phyloP scores from a whole-genome alignment of 2,113 vertebrate genomes.

The Sarotherodon lohbergeri region DNA sequence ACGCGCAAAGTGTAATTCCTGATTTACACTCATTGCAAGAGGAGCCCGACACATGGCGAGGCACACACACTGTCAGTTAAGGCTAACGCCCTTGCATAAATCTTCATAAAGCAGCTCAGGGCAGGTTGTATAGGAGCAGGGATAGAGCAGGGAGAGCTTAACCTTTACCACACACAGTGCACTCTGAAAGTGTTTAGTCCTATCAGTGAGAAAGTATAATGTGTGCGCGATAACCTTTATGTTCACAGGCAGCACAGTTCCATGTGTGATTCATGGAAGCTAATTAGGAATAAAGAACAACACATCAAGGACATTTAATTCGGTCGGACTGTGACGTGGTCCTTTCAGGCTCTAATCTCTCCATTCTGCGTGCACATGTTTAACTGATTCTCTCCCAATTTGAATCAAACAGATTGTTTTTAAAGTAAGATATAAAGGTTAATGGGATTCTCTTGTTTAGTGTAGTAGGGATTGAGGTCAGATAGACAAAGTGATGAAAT shows the following conservation, averaged over 20 bases:
- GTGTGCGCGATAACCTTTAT: background rate
- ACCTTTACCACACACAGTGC: slow-evolving; percentile 12
- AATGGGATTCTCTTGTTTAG: background rate
- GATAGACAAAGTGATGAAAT: background rate
- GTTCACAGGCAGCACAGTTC: background rate
- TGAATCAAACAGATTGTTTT: background rate
- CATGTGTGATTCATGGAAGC: background rate
- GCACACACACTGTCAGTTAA: slow-evolving; percentile 36
- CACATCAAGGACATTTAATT: background rate
- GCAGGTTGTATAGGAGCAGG: slow-evolving; percentile 40
- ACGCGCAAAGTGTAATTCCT: background rate
- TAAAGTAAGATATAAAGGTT: background rate
- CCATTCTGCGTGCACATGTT: background rate
- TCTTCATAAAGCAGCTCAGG: slow-evolving; percentile 63
- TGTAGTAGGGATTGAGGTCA: background rate
- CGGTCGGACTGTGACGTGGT: background rate
- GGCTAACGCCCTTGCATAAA: slow-evolving; percentile 59
- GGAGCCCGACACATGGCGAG: background rate
- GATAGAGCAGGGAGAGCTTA: slow-evolving; percentile 48
- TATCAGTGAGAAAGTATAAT: too few species aligned
- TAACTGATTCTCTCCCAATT: background rate
- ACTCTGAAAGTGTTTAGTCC: slow-evolving; percentile 4
- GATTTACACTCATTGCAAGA: background rate
- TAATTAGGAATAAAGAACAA: background rate
- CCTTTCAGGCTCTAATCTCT: background rate